phyloP scores from a whole-genome alignment of 2,113 vertebrate species.

The Ochotona curzoniae region DNA sequence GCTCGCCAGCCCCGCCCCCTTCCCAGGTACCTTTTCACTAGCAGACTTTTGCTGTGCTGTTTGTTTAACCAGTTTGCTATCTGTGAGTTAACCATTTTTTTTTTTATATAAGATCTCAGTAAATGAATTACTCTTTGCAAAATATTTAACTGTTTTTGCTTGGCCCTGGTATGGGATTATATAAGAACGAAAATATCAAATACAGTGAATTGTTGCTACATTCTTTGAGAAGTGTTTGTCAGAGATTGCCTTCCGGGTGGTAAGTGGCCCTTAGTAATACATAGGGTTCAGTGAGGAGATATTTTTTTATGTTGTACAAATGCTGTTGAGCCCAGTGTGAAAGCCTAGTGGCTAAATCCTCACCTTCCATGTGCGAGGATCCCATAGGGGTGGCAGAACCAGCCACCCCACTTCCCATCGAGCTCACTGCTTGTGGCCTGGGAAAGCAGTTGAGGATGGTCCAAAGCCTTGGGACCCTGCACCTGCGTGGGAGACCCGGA shows the following conservation, averaged over 20 bases:
- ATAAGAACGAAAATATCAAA: constrained; percentile 75
- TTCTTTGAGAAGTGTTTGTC: constrained; percentile 68
- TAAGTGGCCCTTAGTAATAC: constrained; percentile 39
- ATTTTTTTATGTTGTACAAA: background rate
- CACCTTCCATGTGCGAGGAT: no score
- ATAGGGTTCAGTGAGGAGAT: background rate
- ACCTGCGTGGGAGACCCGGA: no score
- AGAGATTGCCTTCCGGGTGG: constrained; percentile 52
- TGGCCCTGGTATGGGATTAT: constrained; percentile 26
- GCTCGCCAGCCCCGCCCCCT: background rate
- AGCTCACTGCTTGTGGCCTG: no score
- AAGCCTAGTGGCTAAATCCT: no score
- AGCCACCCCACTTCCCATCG: no score
- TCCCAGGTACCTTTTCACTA: constrained; percentile 5
- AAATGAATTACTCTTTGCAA: constrained; percentile 20
- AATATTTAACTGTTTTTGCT: constrained; percentile 17
- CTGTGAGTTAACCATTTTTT: background rate
- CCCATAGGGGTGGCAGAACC: no score
- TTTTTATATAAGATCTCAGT: constrained; percentile 41
- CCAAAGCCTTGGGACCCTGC: no score
- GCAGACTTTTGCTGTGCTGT: constrained; percentile 38
- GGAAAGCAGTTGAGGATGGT: no score
- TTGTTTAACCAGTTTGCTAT: background rate
- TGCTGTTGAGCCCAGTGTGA: no score
- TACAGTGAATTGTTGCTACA: constrained; percentile 51